Evolutionary conservation across 2,113 vertebrate species (phyloP), one percentile per base, ranked within the genome.

Genomic region (Myxocyprinus asiaticus): DNA sequence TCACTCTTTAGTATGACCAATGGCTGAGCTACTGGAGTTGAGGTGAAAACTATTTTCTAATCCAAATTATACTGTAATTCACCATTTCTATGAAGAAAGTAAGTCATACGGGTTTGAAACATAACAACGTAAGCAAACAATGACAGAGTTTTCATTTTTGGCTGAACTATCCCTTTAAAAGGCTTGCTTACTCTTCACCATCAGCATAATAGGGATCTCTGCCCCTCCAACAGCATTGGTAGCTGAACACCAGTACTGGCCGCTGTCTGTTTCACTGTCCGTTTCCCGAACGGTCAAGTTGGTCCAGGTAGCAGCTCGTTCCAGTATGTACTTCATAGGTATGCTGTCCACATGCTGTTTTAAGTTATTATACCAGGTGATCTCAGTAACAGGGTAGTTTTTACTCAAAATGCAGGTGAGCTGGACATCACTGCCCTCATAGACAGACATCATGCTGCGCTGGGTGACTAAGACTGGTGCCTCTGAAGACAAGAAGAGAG

Each of bases 281-380:
- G 92, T 88, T 0, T 94, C 92, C 0, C 55, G 86, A 47, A 98
- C 84, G 0, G 94, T 93, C 82, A 97, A 93, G 81, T 88, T 94
- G 72, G 94, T 84, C 94, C 93, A 95, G 2, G 85, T 76, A 0
- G 89, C 90, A 3, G 92, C 91, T 2, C 66, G 81, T 63, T 94
- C 90, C 61, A 98, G 82, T 0, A 2, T 51, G 77, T 96, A 96
- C 81, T 96, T 95, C 0, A 79, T 80, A 4, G 87, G 81, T 3
- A 83, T 90, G 0, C 84, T 71, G 5, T 63, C 76, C 72, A 97
- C 83, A 10, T 89, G 90, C 63, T 67, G 59, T 12, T 88, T 91
- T 73, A 85, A 88, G 69, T 96, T 94, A 81, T 95, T 91, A 62
- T 93, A 94, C 96, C 97, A 98, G 69, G 77, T 89, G 84, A 96